These are phyloP conservation scores for Tryphoninae sp. DNA, from an alignment of 2,888 invertebrate genomes.

Conservation along the genomic window DNA sequence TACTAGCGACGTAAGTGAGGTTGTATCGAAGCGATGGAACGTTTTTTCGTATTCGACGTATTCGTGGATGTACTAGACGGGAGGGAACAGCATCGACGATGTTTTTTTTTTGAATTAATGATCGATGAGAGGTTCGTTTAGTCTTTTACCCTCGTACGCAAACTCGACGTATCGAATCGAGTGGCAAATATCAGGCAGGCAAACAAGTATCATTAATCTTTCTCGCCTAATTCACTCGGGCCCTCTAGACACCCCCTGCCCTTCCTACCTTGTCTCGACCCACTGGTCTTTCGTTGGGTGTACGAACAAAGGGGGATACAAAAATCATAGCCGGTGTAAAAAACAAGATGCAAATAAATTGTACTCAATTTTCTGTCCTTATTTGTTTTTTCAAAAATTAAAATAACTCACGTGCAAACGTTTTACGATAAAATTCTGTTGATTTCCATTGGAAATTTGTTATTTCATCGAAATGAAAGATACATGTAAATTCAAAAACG, in stretches of 20 bases:
- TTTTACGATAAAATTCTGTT: too few species aligned
- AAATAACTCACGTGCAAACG: too few species aligned
- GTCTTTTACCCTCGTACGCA: slow-evolving; percentile 64
- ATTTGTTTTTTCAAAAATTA: too few species aligned
- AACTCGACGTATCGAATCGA: slow-evolving; percentile 78
- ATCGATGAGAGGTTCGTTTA: slow-evolving; percentile 68
- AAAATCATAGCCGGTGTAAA: slow-evolving; percentile 28
- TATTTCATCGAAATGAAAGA: too few species aligned
- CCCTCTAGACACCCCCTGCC: slow-evolving; percentile 7
- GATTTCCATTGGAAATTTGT: too few species aligned
- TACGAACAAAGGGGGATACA: not conserved
- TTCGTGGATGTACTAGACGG: slow-evolving; percentile 2
- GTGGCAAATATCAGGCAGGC: slow-evolving; percentile 71
- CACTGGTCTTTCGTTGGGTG: not conserved
- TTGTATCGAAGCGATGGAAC: slow-evolving; percentile 36
- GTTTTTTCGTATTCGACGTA: slow-evolving; percentile 27
- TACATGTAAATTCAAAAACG: too few species aligned
- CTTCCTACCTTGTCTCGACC: not conserved
- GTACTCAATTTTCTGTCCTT: not conserved
- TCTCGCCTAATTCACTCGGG: slow-evolving; percentile 61
- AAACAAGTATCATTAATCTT: slow-evolving; percentile 72
- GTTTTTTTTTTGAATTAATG: slow-evolving; percentile 69
- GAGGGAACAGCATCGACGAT: too few species aligned
- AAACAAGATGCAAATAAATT: slow-evolving; percentile 8
- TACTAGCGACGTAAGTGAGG: not conserved